These are phyloP conservation scores for Parasteatoda tepidariorum DNA, from an alignment of 1,140 invertebrate genomes.

Conservation along the genomic window DNA sequence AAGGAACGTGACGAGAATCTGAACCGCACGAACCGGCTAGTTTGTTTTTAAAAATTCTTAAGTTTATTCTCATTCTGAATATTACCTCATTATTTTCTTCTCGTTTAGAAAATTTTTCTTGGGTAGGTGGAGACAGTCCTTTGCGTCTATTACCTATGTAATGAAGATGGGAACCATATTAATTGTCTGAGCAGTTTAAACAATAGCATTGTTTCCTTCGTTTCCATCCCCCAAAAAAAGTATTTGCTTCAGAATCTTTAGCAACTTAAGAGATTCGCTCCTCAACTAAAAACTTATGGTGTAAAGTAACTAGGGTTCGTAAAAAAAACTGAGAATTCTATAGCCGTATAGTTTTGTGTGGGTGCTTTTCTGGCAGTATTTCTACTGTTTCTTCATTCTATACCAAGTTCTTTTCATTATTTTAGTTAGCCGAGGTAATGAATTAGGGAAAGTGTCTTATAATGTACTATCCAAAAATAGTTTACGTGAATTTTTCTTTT, in stretches of 20 bases:
- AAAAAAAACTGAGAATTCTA: too few relatives aligned
- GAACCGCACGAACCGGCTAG: not conserved
- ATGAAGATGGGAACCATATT: not conserved
- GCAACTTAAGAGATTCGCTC: slow-evolving; percentile 13
- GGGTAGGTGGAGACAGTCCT: not conserved
- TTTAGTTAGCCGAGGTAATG: too few relatives aligned
- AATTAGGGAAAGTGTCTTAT: too few relatives aligned
- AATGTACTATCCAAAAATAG: too few relatives aligned
- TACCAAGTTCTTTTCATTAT: too few relatives aligned
- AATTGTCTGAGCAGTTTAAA: slow-evolving; percentile 29
- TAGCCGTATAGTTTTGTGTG: too few relatives aligned
- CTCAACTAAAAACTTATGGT: too few relatives aligned
- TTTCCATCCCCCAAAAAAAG: slow-evolving; percentile 11
- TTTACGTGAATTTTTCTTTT: too few relatives aligned
- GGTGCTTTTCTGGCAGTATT: too few relatives aligned
- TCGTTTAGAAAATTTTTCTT: slow-evolving; percentile 31
- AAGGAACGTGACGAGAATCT: slow-evolving; percentile 21
- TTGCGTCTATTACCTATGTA: not conserved
- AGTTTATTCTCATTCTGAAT: slow-evolving; percentile 32
- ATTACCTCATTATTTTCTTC: slow-evolving; percentile 25
- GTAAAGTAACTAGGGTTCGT: too few relatives aligned
- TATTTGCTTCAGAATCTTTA: not conserved
- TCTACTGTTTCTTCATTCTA: too few relatives aligned
- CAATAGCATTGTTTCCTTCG: slow-evolving; percentile 13
- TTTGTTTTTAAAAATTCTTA: slow-evolving; percentile 17